A percentile compares a stretch with the other conserved stretches of the same genome.
Conservation (phyloP, 2,113 vertebrate genomes). For the Rhynchomys soricoides region DNA sequence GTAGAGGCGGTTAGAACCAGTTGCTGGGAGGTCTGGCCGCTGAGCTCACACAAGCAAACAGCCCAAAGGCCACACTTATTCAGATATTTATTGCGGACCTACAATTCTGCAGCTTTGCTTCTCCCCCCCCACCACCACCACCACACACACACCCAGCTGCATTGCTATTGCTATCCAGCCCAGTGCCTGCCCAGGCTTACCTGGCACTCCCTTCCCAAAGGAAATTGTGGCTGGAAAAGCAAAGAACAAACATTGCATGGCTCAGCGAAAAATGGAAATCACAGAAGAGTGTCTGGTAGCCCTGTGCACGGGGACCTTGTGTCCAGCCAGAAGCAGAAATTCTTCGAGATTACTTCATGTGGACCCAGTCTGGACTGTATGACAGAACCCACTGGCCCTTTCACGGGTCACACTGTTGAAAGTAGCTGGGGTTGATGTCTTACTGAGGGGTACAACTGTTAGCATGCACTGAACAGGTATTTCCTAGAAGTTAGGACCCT, state of each 20-base stretch:
- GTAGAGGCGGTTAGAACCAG: not conserved
- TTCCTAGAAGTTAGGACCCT: not conserved
- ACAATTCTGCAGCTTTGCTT: not conserved
- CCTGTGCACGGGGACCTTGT: not conserved
- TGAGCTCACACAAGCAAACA: not conserved
- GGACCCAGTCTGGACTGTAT: not conserved
- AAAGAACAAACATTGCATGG: not conserved
- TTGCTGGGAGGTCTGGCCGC: not conserved
- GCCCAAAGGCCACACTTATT: constrained; percentile 8
- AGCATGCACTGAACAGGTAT: not conserved
- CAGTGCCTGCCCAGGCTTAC: not conserved
- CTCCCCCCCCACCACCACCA: not conserved
- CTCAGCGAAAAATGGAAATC: not conserved
- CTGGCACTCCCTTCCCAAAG: not conserved
- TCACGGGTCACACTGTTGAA: not conserved
- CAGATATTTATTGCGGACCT: not conserved
- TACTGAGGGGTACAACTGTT: accelerated
- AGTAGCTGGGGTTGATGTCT: not conserved
- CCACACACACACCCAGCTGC: not conserved
- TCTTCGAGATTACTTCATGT: not conserved
- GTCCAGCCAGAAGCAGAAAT: not conserved
- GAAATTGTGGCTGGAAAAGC: not conserved
- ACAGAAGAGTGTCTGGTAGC: not conserved
- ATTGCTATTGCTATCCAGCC: not conserved
- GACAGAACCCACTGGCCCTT: not conserved